Conservation (phyloP, 2,113 vertebrate species). For the Fregetta grallaria region DNA sequence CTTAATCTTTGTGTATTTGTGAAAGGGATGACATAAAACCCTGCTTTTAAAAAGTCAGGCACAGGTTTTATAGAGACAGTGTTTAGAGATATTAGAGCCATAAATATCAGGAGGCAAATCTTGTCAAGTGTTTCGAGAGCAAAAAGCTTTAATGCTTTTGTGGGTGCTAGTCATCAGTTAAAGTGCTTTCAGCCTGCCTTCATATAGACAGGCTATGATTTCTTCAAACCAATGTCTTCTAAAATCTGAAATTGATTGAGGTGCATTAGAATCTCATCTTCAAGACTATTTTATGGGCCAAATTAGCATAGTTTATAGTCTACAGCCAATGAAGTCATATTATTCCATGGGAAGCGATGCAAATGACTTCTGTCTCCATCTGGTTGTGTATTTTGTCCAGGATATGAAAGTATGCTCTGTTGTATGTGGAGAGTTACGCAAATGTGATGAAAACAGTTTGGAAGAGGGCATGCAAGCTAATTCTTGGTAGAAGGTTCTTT, state of each 20-base stretch:
- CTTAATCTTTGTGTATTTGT: not conserved
- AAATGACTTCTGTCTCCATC: not conserved
- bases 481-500: not conserved
- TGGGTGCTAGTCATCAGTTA: not conserved
- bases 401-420: not conserved
- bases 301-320: not conserved
- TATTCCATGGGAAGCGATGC: not conserved
- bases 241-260: not conserved
- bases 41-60: not conserved
- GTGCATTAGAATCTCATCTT: not conserved
- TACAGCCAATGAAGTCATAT: not conserved
- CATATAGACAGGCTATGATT: not conserved
- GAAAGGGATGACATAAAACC: not conserved
- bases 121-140: not conserved
- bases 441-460: not conserved
- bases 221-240: not conserved
- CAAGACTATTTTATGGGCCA: not conserved
- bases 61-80: not conserved
- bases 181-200: not conserved
- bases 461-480: not conserved
- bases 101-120: not conserved
- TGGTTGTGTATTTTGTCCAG: not conserved
- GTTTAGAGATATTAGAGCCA: not conserved
- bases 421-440: not conserved
- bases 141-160: slow-evolving; percentile 21